These are phyloP conservation scores for Trematomus bernacchii DNA, from an alignment of 2,797 vertebrate genomes.

Conservation along the genomic window DNA sequence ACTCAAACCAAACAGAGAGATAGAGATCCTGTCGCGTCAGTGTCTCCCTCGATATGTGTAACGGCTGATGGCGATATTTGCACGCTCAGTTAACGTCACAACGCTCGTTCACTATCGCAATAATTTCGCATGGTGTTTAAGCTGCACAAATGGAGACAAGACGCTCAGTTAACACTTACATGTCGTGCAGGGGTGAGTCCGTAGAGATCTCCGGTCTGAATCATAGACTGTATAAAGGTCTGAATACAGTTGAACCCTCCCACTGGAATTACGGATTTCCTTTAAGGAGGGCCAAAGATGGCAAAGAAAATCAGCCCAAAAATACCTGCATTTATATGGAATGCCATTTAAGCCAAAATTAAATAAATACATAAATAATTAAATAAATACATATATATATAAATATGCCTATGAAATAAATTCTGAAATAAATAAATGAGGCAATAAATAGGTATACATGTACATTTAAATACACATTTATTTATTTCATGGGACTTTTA, in stretches of 20 bases:
- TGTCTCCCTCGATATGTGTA: background rate
- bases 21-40: background rate
- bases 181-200: background rate
- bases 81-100: background rate
- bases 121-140: background rate
- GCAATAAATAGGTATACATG: no score
- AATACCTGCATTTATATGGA: background rate
- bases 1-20: background rate
- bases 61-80: background rate
- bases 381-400: no score
- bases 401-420: no score
- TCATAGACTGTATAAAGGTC: no score
- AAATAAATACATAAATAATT: no score
- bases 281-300: conserved; percentile 11
- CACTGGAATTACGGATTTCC: conserved; percentile 10
- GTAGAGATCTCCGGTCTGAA: background rate
- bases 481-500: no score
- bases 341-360: no score
- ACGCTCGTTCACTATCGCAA: rapidly evolving
- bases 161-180: conserved; percentile 50
- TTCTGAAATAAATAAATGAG: no score
- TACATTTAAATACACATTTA: no score
- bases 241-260: conserved; percentile 39
- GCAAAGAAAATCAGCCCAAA: background rate
- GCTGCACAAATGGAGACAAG: background rate